These are phyloP conservation scores for Apeira syringaria DNA, from an alignment of 2,888 invertebrate genomes.

Conservation along the genomic window DNA sequence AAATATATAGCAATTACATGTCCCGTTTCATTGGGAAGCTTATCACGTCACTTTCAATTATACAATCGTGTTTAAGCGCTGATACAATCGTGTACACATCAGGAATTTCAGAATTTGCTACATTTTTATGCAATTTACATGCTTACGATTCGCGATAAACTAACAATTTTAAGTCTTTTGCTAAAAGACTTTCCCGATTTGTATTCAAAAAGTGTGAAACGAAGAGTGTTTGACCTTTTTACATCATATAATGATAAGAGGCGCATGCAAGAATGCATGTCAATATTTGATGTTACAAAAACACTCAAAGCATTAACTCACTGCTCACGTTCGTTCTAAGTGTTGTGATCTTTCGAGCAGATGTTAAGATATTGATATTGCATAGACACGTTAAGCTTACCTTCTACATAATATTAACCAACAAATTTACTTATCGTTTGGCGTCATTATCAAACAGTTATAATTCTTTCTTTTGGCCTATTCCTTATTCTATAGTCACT, in stretches of 20 bases:
- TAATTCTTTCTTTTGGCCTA: no score
- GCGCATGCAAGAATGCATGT: conserved; percentile 11
- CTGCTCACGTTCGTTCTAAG: conserved; percentile 5
- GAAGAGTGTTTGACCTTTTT: not conserved
- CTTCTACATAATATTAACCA: no score
- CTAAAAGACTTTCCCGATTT: not conserved
- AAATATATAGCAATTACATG: conserved; percentile 30
- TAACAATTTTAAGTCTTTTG: no score
- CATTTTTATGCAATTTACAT: conserved; percentile 14
- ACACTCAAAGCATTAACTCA: conserved; percentile 2
- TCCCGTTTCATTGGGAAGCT: conserved; percentile 23
- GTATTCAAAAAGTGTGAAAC: conserved; percentile 2
- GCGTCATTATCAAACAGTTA: no score
- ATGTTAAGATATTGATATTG: no score
- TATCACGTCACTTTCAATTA: conserved; percentile 26
- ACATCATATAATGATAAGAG: not conserved
- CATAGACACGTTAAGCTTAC: no score
- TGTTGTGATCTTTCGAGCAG: not conserved
- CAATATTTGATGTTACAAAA: conserved; percentile 16
- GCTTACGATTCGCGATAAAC: conserved; percentile 1
- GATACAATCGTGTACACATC: conserved; percentile 20
- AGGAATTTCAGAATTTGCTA: conserved; percentile 10
- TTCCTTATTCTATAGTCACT: no score
- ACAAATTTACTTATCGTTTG: no score
- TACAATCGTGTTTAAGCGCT: conserved; percentile 25